These are phyloP conservation scores for Lasioglossum zephyrum DNA, from an alignment of 2,888 invertebrate species.

Conservation along the genomic window DNA sequence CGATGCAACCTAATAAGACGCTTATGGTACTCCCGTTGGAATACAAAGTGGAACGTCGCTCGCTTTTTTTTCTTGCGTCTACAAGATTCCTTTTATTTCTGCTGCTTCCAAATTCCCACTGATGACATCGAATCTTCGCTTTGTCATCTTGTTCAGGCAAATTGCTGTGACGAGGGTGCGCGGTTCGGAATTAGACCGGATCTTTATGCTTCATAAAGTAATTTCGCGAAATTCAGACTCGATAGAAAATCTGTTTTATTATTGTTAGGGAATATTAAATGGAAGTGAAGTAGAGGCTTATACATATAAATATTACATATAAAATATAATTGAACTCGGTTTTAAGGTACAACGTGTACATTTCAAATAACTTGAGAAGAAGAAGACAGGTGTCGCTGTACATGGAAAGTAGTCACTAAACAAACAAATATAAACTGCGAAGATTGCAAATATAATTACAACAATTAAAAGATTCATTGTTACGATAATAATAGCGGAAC, in stretches of 20 bases:
- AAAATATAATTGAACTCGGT: too few relatives aligned
- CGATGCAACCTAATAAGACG: constrained; percentile 22
- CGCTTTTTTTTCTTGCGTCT: not conserved
- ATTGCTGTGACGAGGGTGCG: not conserved
- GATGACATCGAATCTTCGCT: not conserved
- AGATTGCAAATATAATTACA: too few relatives aligned
- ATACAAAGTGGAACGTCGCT: constrained; percentile 4
- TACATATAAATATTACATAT: too few relatives aligned
- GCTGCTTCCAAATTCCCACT: not conserved
- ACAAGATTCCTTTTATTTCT: constrained; percentile 5
- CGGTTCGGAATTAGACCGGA: not conserved
- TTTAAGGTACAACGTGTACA: too few relatives aligned
- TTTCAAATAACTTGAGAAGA: too few relatives aligned
- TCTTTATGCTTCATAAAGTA: not conserved
- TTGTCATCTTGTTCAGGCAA: not conserved
- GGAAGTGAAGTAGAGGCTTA: too few relatives aligned
- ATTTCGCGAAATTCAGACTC: not conserved
- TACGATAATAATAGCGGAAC: not conserved
- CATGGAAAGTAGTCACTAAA: too few relatives aligned
- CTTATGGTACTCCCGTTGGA: not conserved
- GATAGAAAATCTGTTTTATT: not conserved
- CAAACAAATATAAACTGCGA: too few relatives aligned
- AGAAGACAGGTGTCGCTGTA: too few relatives aligned
- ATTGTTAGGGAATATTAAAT: too few relatives aligned
- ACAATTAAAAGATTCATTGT: not conserved